phyloP scores from a whole-genome alignment of 2,888 invertebrate genomes.

The Spisula subtruncata region DNA sequence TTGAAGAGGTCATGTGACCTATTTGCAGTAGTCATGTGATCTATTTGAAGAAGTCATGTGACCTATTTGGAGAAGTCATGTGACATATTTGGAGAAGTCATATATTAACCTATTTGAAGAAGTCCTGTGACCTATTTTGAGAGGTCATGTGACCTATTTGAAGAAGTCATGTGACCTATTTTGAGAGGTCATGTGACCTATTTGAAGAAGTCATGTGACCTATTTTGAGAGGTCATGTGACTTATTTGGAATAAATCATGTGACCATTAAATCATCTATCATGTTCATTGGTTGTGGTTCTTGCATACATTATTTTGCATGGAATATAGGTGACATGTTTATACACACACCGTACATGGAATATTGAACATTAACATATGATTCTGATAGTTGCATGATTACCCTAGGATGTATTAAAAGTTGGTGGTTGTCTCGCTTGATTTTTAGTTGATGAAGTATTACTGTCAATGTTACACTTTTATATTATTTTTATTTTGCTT shows the following conservation, averaged over 20 bases:
- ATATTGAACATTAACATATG: background rate
- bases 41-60: no score
- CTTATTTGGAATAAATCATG: background rate
- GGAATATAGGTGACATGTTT: background rate
- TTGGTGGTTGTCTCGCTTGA: background rate
- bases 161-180: no score
- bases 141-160: no score
- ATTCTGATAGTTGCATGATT: slow-evolving; percentile 20
- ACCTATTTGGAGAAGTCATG: no score
- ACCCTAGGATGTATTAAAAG: background rate
- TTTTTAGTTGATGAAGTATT: background rate
- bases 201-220: no score
- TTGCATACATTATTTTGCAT: slow-evolving; percentile 28
- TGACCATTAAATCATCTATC: slow-evolving; percentile 29
- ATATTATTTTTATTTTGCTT: background rate
- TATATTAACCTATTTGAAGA: no score
- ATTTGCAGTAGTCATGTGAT: no score
- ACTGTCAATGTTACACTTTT: background rate
- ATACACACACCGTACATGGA: background rate
- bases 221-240: no score
- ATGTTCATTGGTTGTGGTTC: slow-evolving; percentile 55
- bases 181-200: no score
- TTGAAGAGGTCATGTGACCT: no score
- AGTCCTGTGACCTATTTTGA: no score
- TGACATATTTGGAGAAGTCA: no score